These are phyloP conservation scores for Pipistrellus nathusii DNA, from an alignment of 2,797 vertebrate genomes.

Conservation along the genomic window DNA sequence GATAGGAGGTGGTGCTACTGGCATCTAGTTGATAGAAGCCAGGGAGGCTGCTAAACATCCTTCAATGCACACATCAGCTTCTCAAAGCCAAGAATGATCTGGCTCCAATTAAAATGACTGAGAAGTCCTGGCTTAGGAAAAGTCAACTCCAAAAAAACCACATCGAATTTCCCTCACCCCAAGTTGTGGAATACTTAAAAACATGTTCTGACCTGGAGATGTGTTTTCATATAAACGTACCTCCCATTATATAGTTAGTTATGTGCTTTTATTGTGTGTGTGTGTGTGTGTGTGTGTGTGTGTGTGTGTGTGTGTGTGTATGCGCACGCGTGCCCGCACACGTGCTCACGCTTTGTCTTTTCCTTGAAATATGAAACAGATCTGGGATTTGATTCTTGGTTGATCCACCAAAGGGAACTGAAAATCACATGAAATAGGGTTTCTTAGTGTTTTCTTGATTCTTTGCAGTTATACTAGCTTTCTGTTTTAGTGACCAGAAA, in stretches of 20 bases:
- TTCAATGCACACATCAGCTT: not conserved
- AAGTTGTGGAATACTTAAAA: not conserved
- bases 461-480: conserved; percentile 18
- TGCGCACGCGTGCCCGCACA: not conserved
- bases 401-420: not conserved
- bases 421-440: not conserved
- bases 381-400: conserved; percentile 25
- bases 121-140: not conserved
- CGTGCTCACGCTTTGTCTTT: not conserved
- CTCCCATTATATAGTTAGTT: not conserved
- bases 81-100: not conserved
- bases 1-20: not conserved
- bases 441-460: conserved; percentile 40
- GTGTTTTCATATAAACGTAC: not conserved
- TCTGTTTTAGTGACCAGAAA: conserved; percentile 49
- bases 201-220: not conserved
- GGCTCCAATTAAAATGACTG: not conserved
- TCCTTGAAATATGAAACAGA: conserved; percentile 19
- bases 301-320: no score
- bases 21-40: not conserved
- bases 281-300: not conserved
- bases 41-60: not conserved
- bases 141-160: not conserved
- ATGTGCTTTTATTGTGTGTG: not conserved
- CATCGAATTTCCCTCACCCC: not conserved